Base-by-base conservation (phyloP, 2,888 invertebrate genomes). In the Drosophila nigritarsus region DNA sequence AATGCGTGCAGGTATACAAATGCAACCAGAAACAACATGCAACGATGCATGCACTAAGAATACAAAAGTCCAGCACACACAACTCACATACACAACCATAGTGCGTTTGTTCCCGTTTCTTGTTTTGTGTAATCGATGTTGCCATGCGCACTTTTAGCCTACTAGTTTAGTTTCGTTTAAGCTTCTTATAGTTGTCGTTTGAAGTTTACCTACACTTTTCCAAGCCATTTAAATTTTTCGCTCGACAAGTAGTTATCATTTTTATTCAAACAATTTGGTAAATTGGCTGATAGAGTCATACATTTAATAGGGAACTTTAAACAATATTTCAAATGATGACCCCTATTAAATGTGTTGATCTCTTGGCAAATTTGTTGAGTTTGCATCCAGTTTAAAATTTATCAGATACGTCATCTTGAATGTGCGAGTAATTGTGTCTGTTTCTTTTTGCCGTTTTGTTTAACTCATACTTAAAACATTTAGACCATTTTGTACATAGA, bases 51-150 rank as follows among this genome's bases (percentile, higher is more conserved):
- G 53, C 61, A 36, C 49, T 71, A 59, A 67, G 50, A 59, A 54
- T 32, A 50, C 50, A 64, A 27, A 61, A 20, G 40, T 24, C 20
- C 18, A 65, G 48, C 49, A 38, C 48, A 59, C 36, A 62, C 65
- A 42, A 7, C 13, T 13, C 45, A 61, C 55, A 62, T 30, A 38
- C 40, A 50, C 11, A 30, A 18, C n/a, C 49, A 38, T 62, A 65
- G 49, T 71, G 70, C 53, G 71, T 73, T 67, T 67, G 66, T 29
- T 66, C 70, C 55, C 59, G 13, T 73, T 73, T 79, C 60, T 38
- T 30, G 59, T 59, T 63, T 77, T 80, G 80, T 80, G 75, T 80
- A 80, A 80, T 80, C 80, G 69, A 80, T 80, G 74, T 78, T 80
- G 59, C 80, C 69, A 80, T 73, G 80, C 77, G 72, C 71, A 68